Evolutionary conservation across 1,140 invertebrate genomes (phyloP), one percentile per base, ranked within the genome.

Genomic region (Octopus bimaculoides): DNA sequence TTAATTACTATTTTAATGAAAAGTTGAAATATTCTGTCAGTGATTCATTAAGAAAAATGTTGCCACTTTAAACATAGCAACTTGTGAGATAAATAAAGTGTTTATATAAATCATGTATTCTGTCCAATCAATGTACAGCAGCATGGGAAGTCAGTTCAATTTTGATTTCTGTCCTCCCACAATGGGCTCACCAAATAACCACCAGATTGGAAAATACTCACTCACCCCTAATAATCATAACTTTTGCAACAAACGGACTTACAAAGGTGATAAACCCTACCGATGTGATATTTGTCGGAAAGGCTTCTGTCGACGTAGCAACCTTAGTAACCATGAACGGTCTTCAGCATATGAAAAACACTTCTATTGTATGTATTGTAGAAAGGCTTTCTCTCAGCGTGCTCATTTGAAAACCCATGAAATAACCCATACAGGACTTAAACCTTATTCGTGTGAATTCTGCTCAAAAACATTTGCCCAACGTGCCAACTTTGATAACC

Each of bases 301-400:
- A 14, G 77, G 77, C 12, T 82, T 80, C 77, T 82, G 79, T 20
- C 79, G 80, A 52, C 77, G 81, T 4, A 82, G 79, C 73, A 79
- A 79, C 10, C 80, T 79, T 73, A 71, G 71, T 14, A 82, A 82
- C 55, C 81, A 82, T 74, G 54, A 79, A 20, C 69, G 74, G 14
- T 71, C 66, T 12, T n/a, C 66, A 2, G 26, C 66, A 5, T 14
- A 14, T 5, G 94, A 96, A 87, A 96, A 96, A 86, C 95, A 95
- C 4, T 96, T 95, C 91, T 95, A 95, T 87, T 97, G 96, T 88
- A 92, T 92, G 54, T 94, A 96, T 87, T 96, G 95, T 75, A 52
- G 69, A 1, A 83, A 83, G 52, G 69, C 52, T 6, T 97, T 97
- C 91, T 96, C 97, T 94, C 92, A 96, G 74, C 96, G 95, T n/a